Percentiles rank a stretch among this genome's conserved stretches.
These are phyloP conservation scores for Protobothrops mucrosquamatus DNA, from an alignment of 2,113 vertebrate species.

Conservation along the genomic window DNA sequence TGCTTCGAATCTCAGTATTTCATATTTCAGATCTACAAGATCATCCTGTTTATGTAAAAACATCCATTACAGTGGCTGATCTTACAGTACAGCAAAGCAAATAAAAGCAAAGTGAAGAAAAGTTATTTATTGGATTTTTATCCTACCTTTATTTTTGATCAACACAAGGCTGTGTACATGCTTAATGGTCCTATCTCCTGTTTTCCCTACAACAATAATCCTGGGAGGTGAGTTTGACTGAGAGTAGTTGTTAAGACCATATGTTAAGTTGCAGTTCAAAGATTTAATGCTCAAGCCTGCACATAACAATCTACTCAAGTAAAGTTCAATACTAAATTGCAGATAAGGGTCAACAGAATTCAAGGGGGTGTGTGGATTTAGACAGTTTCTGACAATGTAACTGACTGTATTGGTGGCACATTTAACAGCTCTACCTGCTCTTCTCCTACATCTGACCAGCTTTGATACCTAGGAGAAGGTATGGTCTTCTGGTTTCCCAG, in stretches of 20 bases:
- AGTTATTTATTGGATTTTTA: background rate
- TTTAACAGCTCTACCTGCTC: background rate
- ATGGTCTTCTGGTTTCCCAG: background rate
- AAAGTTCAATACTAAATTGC: background rate
- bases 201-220: background rate
- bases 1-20: constrained; percentile 23
- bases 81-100: background rate
- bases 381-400: background rate
- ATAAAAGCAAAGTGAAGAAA: constrained; percentile 28
- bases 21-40: background rate
- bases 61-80: background rate
- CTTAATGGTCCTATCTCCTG: background rate
- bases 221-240: background rate
- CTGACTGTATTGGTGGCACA: background rate
- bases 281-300: background rate
- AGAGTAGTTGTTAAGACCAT: background rate
- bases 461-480: background rate
- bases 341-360: background rate
- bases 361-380: background rate
- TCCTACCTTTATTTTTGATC: background rate
- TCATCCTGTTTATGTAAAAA: constrained; percentile 30
- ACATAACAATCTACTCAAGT: background rate
- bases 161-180: background rate
- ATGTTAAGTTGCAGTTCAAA: background rate
- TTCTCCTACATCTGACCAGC: background rate